Base-by-base conservation (phyloP, 2,888 invertebrate genomes). In the Xylota segnis region DNA sequence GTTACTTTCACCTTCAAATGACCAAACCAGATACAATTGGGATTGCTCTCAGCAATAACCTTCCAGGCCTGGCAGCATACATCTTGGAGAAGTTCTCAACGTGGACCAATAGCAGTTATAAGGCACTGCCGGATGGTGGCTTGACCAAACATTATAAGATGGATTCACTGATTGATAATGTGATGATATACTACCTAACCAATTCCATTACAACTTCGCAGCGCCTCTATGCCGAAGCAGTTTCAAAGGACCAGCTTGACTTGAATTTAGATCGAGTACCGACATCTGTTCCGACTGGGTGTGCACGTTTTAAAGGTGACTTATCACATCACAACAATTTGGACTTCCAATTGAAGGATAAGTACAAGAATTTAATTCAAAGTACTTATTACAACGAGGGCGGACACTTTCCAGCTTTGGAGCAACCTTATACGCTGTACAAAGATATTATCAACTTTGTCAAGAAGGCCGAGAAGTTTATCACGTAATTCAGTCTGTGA, bases 11-110 rank as follows among this genome's bases (percentile, higher is more conserved):
- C 90, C 87, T 97, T 4, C 98, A 98, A 90, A 94, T 96, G 0
- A 97, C 97, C 0, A 98, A 97, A 91, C 98, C 98, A 10, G 98
- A 98, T 89, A 97, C 97, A 0, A 93, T 97, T 88, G 97, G 97
- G 12, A 84, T 87, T 2, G 90, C 89, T 0, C 81, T 92, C 9
- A 89, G 89, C n/a, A 87, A 89, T 43, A 92, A 92, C 88, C 98
- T 98, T 0, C 94, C 96, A 0, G 98, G 97, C 0, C 92, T 98
- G 74, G 97, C 97, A 0, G 96, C 96, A 0, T 98, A 98, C 89
- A 96, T 98, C 68, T 91, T 98, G 12, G 98, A 98, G 89, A 98
- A 98, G 91, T 98, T 97, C 92, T 94, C 94, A 90, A 95, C 89
- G 5, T 96, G 92, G 95, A 96, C 93, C 91, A 96, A 93, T 91